Conservation (phyloP, 1,140 invertebrate species). For the Chlorops oryzae region DNA sequence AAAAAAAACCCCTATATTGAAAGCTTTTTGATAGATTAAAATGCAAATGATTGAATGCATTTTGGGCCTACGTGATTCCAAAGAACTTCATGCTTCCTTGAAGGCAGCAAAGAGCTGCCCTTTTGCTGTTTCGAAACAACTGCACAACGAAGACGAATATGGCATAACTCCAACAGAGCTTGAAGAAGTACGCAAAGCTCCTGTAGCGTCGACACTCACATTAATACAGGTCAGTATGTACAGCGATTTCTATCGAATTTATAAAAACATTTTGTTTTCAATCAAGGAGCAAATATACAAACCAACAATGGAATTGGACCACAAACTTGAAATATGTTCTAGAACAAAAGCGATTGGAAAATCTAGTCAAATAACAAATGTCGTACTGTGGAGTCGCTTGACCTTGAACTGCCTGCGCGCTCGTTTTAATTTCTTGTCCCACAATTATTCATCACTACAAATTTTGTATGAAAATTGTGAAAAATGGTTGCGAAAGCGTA, state of each 20-base stretch:
- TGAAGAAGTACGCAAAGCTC: background rate
- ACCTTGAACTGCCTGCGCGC: slow-evolving; percentile 31
- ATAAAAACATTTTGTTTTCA: too few relatives aligned
- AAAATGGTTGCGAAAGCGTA: slow-evolving; percentile 16
- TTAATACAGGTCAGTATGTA: background rate
- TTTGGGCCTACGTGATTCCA: too few relatives aligned
- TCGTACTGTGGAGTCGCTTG: slow-evolving; percentile 26
- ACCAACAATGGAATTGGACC: background rate
- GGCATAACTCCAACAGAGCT: background rate
- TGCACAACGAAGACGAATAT: background rate
- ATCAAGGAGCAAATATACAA: too few relatives aligned
- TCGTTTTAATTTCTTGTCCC: slow-evolving; percentile 27
- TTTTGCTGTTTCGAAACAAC: background rate
- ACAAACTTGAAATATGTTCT: background rate
- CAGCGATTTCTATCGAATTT: slow-evolving; percentile 23
- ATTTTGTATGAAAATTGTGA: slow-evolving; percentile 26
- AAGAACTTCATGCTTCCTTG: too few relatives aligned
- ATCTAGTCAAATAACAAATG: too few relatives aligned
- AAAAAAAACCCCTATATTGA: background rate
- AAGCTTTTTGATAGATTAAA: slow-evolving; percentile 3
- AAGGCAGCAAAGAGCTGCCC: background rate
- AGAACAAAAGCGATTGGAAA: slow-evolving; percentile 20
- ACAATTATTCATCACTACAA: slow-evolving; percentile 26
- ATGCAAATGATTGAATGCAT: slow-evolving; percentile 14
- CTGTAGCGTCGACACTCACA: background rate